These are phyloP conservation scores for Drosophila rubida DNA, from an alignment of 2,888 invertebrate species.

Conservation along the genomic window DNA sequence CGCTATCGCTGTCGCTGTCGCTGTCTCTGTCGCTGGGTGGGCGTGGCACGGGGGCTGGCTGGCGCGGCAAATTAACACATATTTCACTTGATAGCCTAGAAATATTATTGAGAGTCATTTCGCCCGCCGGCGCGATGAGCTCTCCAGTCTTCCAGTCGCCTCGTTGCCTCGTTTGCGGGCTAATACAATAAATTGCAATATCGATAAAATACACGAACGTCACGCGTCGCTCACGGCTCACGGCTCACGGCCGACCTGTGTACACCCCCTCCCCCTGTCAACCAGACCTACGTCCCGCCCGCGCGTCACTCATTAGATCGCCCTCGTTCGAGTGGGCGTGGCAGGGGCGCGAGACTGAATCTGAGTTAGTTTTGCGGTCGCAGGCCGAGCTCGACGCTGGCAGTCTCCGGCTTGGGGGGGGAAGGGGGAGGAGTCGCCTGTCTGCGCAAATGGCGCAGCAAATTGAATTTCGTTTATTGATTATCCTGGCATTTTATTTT, in stretches of 20 bases:
- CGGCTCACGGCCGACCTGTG: constrained; percentile 57
- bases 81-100: constrained; percentile 73
- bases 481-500: constrained; percentile 78
- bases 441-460: constrained; percentile 82
- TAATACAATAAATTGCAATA: constrained; percentile 80
- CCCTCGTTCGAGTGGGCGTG: constrained; percentile 66
- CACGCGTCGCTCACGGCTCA: constrained; percentile 69
- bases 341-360: too few relatives aligned
- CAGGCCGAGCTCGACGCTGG: too few relatives aligned
- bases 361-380: background rate
- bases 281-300: constrained; percentile 25
- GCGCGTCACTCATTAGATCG: constrained; percentile 70
- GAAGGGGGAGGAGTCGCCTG: too few relatives aligned
- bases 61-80: constrained; percentile 71
- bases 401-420: too few relatives aligned
- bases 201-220: constrained; percentile 79
- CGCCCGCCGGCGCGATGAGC: constrained; percentile 30
- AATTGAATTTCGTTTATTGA: constrained; percentile 81
- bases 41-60: constrained; percentile 34
- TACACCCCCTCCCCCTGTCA: constrained; percentile 12
- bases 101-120: constrained; percentile 61
- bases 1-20: background rate
- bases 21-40: constrained; percentile 7
- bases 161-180: constrained; percentile 48
- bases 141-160: constrained; percentile 7